Percentiles rank a stretch among this genome's conserved stretches.
These are phyloP conservation scores for Hemiscyllium ocellatum DNA, from an alignment of 2,113 vertebrate species.

Conservation along the genomic window DNA sequence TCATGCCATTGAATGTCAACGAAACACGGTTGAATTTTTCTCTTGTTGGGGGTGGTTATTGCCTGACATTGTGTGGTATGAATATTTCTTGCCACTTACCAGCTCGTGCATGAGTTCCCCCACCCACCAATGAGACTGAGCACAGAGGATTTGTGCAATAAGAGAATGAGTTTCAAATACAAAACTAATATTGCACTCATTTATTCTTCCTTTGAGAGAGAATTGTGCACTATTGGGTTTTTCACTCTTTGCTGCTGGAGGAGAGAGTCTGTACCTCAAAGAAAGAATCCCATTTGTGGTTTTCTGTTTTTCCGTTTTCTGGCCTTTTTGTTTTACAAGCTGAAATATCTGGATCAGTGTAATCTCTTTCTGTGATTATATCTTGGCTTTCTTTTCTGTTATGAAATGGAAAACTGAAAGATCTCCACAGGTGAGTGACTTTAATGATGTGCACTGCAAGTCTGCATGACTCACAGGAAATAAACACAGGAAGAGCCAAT, in stretches of 20 bases:
- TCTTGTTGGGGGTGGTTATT: too few relatives aligned
- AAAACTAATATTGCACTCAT: not conserved
- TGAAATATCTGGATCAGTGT: not conserved
- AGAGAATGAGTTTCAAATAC: not conserved
- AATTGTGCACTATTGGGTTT: not conserved
- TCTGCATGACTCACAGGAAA: not conserved
- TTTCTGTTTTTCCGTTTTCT: not conserved
- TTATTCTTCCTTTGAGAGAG: not conserved
- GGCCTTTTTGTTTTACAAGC: not conserved
- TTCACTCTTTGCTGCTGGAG: not conserved
- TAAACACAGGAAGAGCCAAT: not conserved
- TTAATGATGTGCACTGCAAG: not conserved
- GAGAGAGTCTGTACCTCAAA: not conserved
- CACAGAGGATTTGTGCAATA: not conserved
- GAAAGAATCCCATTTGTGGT: not conserved
- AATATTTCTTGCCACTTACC: too few relatives aligned
- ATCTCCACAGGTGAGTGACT: not conserved
- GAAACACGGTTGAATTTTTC: too few relatives aligned
- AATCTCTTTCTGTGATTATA: not conserved
- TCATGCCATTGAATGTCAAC: too few relatives aligned
- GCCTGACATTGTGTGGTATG: too few relatives aligned
- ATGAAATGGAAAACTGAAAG: not conserved
- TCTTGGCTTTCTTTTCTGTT: not conserved
- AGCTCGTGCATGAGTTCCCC: not conserved
- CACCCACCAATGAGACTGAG: too few relatives aligned